Conservation (phyloP, 1,140 invertebrate species). For the Cyclina sinensis region DNA sequence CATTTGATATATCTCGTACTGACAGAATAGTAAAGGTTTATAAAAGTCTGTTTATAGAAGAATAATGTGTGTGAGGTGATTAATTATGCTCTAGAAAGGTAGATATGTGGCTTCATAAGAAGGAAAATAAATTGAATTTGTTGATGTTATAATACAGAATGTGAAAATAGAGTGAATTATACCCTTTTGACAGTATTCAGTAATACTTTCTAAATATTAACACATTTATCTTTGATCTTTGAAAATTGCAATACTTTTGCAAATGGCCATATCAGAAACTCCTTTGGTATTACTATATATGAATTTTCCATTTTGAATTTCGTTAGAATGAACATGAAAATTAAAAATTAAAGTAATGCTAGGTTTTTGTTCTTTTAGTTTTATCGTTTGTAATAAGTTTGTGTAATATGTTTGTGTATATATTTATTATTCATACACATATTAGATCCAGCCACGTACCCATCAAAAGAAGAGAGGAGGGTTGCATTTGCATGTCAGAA, state of each 20-base stretch:
- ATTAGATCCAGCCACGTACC: slow-evolving; percentile 44
- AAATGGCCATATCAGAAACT: too few species aligned
- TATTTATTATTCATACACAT: not conserved
- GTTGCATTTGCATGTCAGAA: slow-evolving; percentile 98
- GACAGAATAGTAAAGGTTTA: too few species aligned
- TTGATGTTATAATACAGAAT: not conserved
- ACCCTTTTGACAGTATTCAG: not conserved
- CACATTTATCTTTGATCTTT: too few species aligned
- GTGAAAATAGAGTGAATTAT: not conserved
- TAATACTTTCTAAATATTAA: too few species aligned
- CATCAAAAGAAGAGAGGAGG: slow-evolving; percentile 45
- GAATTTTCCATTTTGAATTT: too few species aligned
- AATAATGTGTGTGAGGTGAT: too few species aligned
- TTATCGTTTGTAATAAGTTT: not conserved
- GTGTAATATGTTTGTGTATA: not conserved
- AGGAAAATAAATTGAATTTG: not conserved
- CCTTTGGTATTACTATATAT: too few species aligned
- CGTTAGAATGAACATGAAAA: not conserved
- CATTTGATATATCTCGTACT: too few species aligned
- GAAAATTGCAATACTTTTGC: too few species aligned
- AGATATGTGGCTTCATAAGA: too few species aligned
- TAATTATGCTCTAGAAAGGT: too few species aligned
- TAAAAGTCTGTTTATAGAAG: too few species aligned
- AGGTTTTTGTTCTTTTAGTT: not conserved
- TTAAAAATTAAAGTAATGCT: not conserved